Conservation (phyloP, 2,888 invertebrate species). For the Trypoxylon attenuatum region DNA sequence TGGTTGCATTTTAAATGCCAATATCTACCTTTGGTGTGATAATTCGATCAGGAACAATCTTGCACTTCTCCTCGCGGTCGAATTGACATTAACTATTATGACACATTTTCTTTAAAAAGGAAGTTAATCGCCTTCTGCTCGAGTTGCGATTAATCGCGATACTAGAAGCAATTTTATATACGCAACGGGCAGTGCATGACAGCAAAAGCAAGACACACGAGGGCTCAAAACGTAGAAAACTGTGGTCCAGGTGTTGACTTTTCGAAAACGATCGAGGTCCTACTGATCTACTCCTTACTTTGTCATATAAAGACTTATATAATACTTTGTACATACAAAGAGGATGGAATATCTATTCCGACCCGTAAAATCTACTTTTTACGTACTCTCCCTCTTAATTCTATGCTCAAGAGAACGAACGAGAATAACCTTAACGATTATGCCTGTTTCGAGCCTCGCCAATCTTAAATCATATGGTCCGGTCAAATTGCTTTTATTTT, state of each 20-base stretch:
- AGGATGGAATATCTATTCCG: too few relatives aligned
- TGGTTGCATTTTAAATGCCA: background rate
- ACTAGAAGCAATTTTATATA: background rate
- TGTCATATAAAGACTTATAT: background rate
- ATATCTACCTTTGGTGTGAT: background rate
- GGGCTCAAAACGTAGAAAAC: background rate
- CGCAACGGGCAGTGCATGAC: too few relatives aligned
- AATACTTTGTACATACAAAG: too few relatives aligned
- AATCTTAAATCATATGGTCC: too few relatives aligned
- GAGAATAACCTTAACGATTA: background rate
- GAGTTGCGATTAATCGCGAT: background rate
- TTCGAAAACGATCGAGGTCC: background rate
- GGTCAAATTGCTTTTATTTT: too few relatives aligned
- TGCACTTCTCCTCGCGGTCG: background rate
- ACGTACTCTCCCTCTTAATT: too few relatives aligned
- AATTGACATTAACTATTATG: slow-evolving; percentile 9
- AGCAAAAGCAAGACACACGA: background rate
- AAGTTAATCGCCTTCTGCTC: slow-evolving; percentile 11
- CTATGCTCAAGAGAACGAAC: background rate
- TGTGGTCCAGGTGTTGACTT: background rate
- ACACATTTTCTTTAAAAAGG: slow-evolving; percentile 15
- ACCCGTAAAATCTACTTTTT: too few relatives aligned
- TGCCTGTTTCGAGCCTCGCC: background rate
- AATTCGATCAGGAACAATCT: background rate
- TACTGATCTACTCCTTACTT: background rate